A percentile compares a stretch with the other conserved stretches of the same genome.
These are phyloP conservation scores for Cabera pusaria DNA, from an alignment of 2,888 invertebrate genomes.

Conservation along the genomic window DNA sequence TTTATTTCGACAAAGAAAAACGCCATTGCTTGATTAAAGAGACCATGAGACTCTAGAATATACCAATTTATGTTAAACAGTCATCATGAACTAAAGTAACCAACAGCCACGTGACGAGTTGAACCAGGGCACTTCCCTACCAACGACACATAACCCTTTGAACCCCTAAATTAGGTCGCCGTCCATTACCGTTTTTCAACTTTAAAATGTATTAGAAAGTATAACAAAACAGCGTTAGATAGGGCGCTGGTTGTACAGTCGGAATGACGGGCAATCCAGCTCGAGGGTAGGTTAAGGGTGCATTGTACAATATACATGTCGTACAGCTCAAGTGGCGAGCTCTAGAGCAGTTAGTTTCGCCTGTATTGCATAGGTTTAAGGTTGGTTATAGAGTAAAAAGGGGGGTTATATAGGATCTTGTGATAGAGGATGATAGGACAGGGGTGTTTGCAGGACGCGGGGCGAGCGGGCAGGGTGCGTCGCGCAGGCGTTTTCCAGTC, in stretches of 20 bases:
- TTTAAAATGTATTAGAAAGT: neutral
- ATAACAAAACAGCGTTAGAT: conserved; percentile 42
- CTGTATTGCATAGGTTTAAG: conserved; percentile 19
- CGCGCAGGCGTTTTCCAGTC: conserved; percentile 82
- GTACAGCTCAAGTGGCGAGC: conserved; percentile 32
- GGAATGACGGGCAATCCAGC: conserved; percentile 38
- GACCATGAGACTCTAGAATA: no score
- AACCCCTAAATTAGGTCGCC: neutral
- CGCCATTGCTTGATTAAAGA: no score
- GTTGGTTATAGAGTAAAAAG: no score
- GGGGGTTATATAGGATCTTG: conserved; percentile 54
- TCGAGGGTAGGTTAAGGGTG: conserved; percentile 76
- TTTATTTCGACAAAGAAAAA: no score
- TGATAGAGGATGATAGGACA: conserved; percentile 52
- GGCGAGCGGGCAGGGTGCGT: conserved; percentile 68
- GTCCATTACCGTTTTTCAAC: conserved; percentile 12
- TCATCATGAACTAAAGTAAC: conserved; percentile 9
- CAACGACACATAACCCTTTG: conserved; percentile 1
- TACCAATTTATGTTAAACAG: conserved; percentile 26
- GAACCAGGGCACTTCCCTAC: conserved; percentile 25
- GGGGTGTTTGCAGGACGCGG: conserved; percentile 77
- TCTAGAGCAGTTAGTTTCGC: conserved; percentile 27
- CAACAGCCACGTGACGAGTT: conserved; percentile 24
- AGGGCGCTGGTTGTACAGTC: conserved; percentile 20
- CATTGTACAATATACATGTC: conserved; percentile 63